Percentiles rank a stretch among this genome's conserved stretches.
These are phyloP conservation scores for Nysson spinosus DNA, from an alignment of 2,888 invertebrate genomes.

Conservation along the genomic window DNA sequence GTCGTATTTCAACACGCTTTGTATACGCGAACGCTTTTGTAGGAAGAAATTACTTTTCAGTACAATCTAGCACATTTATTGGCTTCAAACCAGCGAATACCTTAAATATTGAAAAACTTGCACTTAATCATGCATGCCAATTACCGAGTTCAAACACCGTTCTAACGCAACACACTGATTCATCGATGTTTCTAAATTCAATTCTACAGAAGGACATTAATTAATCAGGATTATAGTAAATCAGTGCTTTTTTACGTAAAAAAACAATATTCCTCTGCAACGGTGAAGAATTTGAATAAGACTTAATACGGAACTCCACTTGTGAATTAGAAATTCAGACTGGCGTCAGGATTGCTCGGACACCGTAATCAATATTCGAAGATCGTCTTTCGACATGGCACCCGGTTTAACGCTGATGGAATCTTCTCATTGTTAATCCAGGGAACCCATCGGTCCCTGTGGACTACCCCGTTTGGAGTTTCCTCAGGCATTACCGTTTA, in stretches of 20 bases:
- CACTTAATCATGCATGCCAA: slow-evolving; percentile 3
- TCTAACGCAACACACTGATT: no score
- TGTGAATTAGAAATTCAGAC: slow-evolving; percentile 53
- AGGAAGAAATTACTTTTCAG: background rate
- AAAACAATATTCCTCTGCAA: slow-evolving; percentile 9
- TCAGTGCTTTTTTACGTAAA: background rate
- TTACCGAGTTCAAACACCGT: no score
- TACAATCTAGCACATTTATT: no score
- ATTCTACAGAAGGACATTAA: no score
- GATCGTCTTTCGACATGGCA: slow-evolving; percentile 46
- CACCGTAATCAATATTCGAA: slow-evolving; percentile 58
- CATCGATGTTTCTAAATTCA: background rate
- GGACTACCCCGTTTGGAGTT: slow-evolving; percentile 52
- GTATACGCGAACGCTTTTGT: background rate
- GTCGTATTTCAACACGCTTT: slow-evolving; percentile 11
- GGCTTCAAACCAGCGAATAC: background rate
- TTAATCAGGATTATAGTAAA: background rate
- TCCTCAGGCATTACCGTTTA: slow-evolving; percentile 33
- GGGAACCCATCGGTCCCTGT: slow-evolving; percentile 29
- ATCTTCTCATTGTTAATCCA: slow-evolving; percentile 53
- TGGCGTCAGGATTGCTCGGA: slow-evolving; percentile 53
- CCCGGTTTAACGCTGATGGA: slow-evolving; percentile 45
- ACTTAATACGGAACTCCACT: slow-evolving; percentile 33
- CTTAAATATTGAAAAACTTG: background rate
- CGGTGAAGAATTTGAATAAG: slow-evolving; percentile 25